These are phyloP conservation scores for Labeo catla DNA, from an alignment of 2,113 vertebrate species.

Conservation along the genomic window DNA sequence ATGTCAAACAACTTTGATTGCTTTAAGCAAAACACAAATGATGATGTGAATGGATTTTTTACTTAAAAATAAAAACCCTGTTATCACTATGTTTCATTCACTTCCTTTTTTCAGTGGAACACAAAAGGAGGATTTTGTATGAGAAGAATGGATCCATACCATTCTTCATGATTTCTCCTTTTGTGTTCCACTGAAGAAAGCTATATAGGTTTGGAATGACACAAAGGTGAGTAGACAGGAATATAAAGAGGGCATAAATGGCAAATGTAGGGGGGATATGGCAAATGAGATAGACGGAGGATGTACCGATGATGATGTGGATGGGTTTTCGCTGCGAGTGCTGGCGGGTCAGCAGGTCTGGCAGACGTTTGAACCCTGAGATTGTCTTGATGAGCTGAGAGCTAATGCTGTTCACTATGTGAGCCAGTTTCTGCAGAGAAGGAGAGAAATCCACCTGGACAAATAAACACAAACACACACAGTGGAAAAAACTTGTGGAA, in stretches of 20 bases:
- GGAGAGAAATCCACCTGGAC: conserved; percentile 86
- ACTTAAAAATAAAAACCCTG: background rate
- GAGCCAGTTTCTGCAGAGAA: conserved; percentile 74
- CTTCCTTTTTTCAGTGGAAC: background rate
- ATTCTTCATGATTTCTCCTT: background rate
- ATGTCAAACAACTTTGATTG: no score
- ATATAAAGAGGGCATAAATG: background rate
- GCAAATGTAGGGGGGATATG: background rate
- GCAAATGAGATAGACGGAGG: background rate
- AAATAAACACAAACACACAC: conserved; percentile 34
- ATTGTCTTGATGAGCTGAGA: conserved; percentile 78
- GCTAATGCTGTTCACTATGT: conserved; percentile 73
- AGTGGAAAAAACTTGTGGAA: background rate
- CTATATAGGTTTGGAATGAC: background rate
- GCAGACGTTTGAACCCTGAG: conserved; percentile 80
- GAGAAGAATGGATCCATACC: background rate
- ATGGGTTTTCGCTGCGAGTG: conserved; percentile 74
- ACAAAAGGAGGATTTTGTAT: background rate
- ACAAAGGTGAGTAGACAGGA: background rate
- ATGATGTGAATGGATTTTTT: background rate
- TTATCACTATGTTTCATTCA: background rate
- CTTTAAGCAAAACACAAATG: background rate
- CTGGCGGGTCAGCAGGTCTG: conserved; percentile 75
- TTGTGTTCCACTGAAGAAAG: background rate
- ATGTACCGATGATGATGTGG: conserved; percentile 74